These are phyloP conservation scores for Lycocerus yunnanus DNA, from an alignment of 2,888 invertebrate genomes.

Conservation along the genomic window DNA sequence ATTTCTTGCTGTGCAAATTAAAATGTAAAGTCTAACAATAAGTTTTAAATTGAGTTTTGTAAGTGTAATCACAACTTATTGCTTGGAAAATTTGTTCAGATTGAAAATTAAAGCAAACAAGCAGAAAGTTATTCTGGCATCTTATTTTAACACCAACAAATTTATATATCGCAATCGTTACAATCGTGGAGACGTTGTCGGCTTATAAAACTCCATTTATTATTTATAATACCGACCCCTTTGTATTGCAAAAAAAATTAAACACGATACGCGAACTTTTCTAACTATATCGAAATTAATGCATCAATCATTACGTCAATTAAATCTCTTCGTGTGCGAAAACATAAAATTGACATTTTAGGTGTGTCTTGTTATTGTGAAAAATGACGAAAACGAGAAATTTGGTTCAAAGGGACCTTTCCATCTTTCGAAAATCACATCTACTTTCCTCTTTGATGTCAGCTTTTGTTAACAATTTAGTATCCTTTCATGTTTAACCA, in stretches of 20 bases:
- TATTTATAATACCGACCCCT: not conserved
- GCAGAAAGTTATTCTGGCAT: conserved; percentile 3
- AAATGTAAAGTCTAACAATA: not conserved
- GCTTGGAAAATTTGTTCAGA: conserved; percentile 5
- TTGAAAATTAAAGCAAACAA: conserved; percentile 7
- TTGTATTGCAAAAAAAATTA: not conserved
- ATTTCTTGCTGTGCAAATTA: not conserved
- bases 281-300: too few relatives aligned
- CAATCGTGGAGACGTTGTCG: not conserved
- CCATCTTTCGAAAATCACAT: not conserved
- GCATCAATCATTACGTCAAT: not conserved
- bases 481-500: not conserved
- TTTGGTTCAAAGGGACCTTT: not conserved
- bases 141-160: not conserved
- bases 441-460: not conserved
- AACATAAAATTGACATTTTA: not conserved
- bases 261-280: too few relatives aligned
- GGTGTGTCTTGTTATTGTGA: not conserved
- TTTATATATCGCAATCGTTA: not conserved
- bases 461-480: not conserved
- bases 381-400: not conserved
- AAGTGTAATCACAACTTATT: conserved; percentile 2
- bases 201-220: not conserved
- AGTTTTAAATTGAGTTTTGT: conserved; percentile 1
- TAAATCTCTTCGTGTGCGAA: not conserved